Conservation (phyloP, 92 coral and sea anemone genomes). For the Nematostella vectensis region DNA sequence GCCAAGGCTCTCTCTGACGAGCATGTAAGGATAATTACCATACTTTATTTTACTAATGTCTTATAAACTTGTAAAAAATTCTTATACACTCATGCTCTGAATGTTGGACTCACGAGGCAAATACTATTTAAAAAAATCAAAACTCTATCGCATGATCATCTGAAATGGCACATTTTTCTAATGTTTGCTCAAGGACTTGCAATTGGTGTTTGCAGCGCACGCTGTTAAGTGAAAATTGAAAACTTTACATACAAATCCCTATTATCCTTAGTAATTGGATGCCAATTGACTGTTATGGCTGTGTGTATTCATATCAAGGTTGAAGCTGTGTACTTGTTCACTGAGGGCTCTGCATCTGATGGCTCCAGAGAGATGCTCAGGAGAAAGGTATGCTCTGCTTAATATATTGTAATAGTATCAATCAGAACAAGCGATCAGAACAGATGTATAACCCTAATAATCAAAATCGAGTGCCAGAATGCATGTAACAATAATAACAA, state of each 20-base stretch:
- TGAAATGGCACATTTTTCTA: not conserved
- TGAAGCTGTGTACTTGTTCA: conserved; percentile 81
- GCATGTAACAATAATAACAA: too few relatives aligned
- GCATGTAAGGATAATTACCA: conserved; percentile 65
- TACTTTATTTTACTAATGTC: not conserved
- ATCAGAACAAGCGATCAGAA: not conserved
- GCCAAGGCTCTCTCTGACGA: conserved; percentile 75
- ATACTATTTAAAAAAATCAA: not conserved
- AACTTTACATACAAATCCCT: too few relatives aligned
- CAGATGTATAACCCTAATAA: not conserved
- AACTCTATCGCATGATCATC: too few relatives aligned
- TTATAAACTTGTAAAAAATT: not conserved
- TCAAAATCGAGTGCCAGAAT: not conserved
- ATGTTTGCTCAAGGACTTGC: too few relatives aligned
- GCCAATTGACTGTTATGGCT: not conserved
- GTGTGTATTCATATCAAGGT: conserved; percentile 33
- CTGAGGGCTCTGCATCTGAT: conserved; percentile 75
- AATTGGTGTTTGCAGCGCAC: too few relatives aligned
- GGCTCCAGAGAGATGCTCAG: conserved; percentile 76
- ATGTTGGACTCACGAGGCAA: not conserved
- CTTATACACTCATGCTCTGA: not conserved
- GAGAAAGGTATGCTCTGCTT: conserved; percentile 87
- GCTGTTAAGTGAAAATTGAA: too few relatives aligned
- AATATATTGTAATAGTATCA: too few relatives aligned
- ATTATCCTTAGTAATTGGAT: not conserved